phyloP scores from a whole-genome alignment of 2,113 vertebrate genomes.

The Serinus canaria region DNA sequence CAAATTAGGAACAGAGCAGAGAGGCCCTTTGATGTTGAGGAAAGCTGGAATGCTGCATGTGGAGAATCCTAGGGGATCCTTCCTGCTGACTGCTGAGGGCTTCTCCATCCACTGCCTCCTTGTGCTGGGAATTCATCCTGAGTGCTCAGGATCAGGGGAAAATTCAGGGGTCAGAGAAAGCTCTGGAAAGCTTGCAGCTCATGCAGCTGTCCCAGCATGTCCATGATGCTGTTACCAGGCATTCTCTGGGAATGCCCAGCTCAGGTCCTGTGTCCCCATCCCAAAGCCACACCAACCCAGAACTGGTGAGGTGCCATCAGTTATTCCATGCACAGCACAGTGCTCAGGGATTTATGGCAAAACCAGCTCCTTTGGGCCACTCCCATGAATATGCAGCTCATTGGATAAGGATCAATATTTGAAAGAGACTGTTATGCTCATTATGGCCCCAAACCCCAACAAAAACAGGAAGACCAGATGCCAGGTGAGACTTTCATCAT shows the following conservation, averaged over 20 bases:
- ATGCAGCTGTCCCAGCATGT: not conserved
- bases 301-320: not conserved
- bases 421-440: not conserved
- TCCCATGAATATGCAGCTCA: not conserved
- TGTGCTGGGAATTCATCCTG: not conserved
- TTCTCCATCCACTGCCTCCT: not conserved
- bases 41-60: not conserved
- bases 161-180: not conserved
- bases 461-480: not conserved
- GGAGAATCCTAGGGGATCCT: not conserved
- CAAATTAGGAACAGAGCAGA: not conserved
- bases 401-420: not conserved
- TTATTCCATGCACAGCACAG: not conserved
- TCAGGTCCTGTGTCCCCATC: not conserved
- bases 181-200: not conserved
- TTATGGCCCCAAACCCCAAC: not conserved
- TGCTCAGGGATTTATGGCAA: not conserved
- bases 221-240: not conserved
- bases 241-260: not conserved
- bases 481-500: not conserved
- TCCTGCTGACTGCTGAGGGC: not conserved
- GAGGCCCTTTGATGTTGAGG: not conserved
- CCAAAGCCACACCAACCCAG: not conserved
- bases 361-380: not conserved
- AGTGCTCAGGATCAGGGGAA: not conserved